A percentile compares a stretch with the other conserved stretches of the same genome.
phyloP scores from a whole-genome alignment of 2,888 invertebrate species.

The Temnothorax rugatulus region DNA sequence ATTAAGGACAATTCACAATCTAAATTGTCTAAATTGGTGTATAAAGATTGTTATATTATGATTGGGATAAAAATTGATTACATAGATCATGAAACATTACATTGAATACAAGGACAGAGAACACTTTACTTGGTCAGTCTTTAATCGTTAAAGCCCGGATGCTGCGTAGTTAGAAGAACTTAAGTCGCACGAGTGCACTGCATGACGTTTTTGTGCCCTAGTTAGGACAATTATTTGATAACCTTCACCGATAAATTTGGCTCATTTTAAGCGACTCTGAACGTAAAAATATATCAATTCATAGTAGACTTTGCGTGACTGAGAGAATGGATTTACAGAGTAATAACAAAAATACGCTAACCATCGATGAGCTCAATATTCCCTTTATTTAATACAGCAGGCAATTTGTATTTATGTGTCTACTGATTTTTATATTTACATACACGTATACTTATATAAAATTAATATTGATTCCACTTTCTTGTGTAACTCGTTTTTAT shows the following conservation, averaged over 20 bases:
- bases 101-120: constrained; percentile 8
- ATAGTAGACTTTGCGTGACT: not conserved
- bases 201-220: constrained; percentile 79
- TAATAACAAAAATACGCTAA: not conserved
- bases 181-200: constrained; percentile 59
- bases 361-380: not conserved
- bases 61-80: not conserved
- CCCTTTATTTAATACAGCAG: not conserved
- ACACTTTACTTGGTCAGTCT: constrained; percentile 11
- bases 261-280: constrained; percentile 53
- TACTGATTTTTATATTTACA: not conserved
- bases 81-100: constrained; percentile 27
- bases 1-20: not conserved
- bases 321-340: not conserved
- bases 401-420: not conserved
- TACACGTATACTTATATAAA: not conserved
- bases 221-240: constrained; percentile 76
- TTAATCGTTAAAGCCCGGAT: constrained; percentile 63
- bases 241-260: constrained; percentile 57
- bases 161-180: constrained; percentile 59
- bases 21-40: not conserved
- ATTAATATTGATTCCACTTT: not conserved
- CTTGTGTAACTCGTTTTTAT: too few species aligned
- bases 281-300: not conserved
- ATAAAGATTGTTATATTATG: not conserved